Base-by-base conservation (phyloP, 1,140 invertebrate genomes). In the Megalopta genalis region DNA sequence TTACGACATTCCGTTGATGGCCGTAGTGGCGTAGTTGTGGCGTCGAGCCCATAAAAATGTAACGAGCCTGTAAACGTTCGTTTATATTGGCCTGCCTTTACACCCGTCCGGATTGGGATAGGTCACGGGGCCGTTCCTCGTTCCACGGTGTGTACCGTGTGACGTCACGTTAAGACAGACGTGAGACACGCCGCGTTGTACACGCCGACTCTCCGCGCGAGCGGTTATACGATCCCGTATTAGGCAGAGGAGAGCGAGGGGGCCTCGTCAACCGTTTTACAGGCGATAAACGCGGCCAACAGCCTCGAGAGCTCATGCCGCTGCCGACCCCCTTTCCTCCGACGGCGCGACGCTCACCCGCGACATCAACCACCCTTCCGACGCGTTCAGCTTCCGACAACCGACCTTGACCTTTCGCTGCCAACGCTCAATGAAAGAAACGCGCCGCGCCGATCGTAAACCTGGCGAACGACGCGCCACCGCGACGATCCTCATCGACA, bases 21-120 rank as follows among this genome's bases (percentile, higher is more conserved):
- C 82, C 88, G 85, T 89, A 90, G 91, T 89, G 84, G 86, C 87
- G 88, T 87, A 87, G 87, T 87, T 89, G 90, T 88, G 90, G 83
- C 91, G 90, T 90, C 90, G 91, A 92, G 91, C 89, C 87, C 92
- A 93, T 93, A 93, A 93, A 93, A 93, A 93, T 93, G 92, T 93
- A 93, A 93, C 92, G 92, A 93, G 92, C 92, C 90, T 92, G 92
- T 93, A 93, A 93, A 93, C 92, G 92, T 91, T 93, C 91, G 90
- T 91, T 93, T 93, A 92, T 93, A 93, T 92, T 90, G 92, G 90
- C 87, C 88, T 88, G 87, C 87, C 90, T 91, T 92, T 92, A 91
- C 89, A 83, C 90, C 86, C 90, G 87, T 90, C 88, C 84, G 88
- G 86, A 90, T 92, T 92, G 90, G 88, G 92, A 90, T 87, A 93